phyloP scores from a whole-genome alignment of 2,113 vertebrate genomes.

The Thunnus maccoyii region DNA sequence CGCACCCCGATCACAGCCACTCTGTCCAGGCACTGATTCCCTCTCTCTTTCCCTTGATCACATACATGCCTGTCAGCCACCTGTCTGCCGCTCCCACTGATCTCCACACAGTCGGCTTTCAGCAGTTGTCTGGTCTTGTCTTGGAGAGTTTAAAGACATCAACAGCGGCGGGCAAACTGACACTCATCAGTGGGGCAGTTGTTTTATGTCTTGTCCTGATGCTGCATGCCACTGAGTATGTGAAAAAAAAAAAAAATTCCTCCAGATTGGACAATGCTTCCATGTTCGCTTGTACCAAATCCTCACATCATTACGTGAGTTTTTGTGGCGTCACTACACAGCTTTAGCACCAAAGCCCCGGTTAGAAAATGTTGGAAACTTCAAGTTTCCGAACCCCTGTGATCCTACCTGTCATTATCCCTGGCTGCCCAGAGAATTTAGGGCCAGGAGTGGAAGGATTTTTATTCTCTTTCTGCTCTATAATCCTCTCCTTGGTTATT shows the following conservation, averaged over 20 bases:
- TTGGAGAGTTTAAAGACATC: slow-evolving; percentile 55
- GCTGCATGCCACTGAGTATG: slow-evolving; percentile 18
- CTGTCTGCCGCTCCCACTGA: slow-evolving; percentile 71
- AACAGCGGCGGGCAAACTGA: slow-evolving; percentile 50
- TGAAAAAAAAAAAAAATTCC: slow-evolving; percentile 28
- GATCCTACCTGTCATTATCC: slow-evolving; percentile 33
- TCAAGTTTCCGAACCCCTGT: slow-evolving; percentile 22
- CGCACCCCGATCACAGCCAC: slow-evolving; percentile 65
- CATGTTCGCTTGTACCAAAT: slow-evolving; percentile 35
- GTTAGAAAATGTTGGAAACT: slow-evolving; percentile 33
- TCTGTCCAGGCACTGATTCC: slow-evolving; percentile 58
- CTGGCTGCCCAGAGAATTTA: slow-evolving; percentile 23
- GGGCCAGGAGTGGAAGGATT: slow-evolving; percentile 19
- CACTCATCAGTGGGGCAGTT: slow-evolving; percentile 46
- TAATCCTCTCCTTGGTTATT: slow-evolving; percentile 44
- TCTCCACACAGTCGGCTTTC: slow-evolving; percentile 48
- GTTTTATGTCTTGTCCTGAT: slow-evolving; percentile 52
- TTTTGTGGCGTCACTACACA: slow-evolving; percentile 11
- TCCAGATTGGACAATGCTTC: slow-evolving; percentile 44
- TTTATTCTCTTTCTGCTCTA: slow-evolving; percentile 25
- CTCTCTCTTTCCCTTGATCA: slow-evolving; percentile 54
- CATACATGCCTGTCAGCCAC: slow-evolving; percentile 63
- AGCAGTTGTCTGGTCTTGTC: slow-evolving; percentile 72
- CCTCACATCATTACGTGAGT: slow-evolving; percentile 22
- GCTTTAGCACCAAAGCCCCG: slow-evolving; percentile 38